Conservation (phyloP, 2,113 vertebrate species). For the Oreocharis arfaki region DNA sequence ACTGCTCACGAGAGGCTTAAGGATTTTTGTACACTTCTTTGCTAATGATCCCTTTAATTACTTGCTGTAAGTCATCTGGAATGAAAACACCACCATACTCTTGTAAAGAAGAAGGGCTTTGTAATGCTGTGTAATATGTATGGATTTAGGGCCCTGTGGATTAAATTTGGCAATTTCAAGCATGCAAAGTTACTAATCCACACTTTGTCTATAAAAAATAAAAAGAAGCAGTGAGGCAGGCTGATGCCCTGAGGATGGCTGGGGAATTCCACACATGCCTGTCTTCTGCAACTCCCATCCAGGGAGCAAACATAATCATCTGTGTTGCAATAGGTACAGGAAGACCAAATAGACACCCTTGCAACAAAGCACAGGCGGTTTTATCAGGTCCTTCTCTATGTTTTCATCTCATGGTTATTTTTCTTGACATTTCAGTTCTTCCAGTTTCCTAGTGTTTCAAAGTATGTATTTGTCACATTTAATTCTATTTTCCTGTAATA, state of each 20-base stretch:
- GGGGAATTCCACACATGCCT: background rate
- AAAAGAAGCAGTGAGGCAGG: background rate
- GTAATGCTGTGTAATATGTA: background rate
- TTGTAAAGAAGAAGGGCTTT: slow-evolving; percentile 10
- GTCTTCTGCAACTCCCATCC: background rate
- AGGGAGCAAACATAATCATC: background rate
- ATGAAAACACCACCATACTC: background rate
- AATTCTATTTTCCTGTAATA: slow-evolving; percentile 2
- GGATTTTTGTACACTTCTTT: slow-evolving; percentile 12
- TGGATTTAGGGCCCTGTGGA: slow-evolving; percentile 12
- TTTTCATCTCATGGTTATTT: background rate
- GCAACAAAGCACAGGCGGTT: background rate
- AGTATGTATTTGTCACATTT: slow-evolving; percentile 12
- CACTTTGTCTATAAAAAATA: background rate
- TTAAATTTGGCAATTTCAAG: slow-evolving; percentile 17
- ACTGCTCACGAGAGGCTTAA: background rate
- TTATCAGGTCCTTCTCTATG: background rate
- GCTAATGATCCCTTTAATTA: slow-evolving; percentile 39
- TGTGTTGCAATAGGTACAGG: background rate
- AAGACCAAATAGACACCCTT: background rate
- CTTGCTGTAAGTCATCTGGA: slow-evolving; percentile 22
- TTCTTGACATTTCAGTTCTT: background rate
- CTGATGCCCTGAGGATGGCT: background rate
- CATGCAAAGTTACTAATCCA: slow-evolving; percentile 28
- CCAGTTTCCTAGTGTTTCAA: background rate